Conservation (phyloP, 2,888 invertebrate genomes). For the Coelogynopora nodosa region DNA sequence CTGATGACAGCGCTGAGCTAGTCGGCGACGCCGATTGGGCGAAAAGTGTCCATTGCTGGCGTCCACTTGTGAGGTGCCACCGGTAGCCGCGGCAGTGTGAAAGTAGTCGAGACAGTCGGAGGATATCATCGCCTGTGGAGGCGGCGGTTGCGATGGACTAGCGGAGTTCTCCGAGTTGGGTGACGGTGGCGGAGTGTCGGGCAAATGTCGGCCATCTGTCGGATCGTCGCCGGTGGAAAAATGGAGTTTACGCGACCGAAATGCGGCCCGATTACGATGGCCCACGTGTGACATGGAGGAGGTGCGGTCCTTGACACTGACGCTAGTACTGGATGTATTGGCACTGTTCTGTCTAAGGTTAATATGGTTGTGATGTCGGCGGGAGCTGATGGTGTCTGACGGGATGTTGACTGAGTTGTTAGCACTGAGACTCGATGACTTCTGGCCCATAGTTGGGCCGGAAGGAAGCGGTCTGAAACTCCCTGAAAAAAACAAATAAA, state of each 20-base stretch:
- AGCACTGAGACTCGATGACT: background rate
- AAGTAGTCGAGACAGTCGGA: constrained; percentile 24
- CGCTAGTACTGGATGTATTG: background rate
- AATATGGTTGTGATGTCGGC: too few species aligned
- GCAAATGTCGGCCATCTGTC: background rate
- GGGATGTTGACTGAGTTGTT: background rate
- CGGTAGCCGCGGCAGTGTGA: background rate
- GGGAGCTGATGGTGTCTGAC: background rate
- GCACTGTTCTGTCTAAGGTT: background rate
- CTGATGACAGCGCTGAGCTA: background rate
- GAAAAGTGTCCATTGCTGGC: background rate
- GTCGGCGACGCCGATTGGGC: background rate
- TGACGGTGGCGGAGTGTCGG: constrained; percentile 16
- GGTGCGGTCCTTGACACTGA: background rate
- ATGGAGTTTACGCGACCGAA: constrained; percentile 34
- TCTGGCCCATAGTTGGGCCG: background rate
- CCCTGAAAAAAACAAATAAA: too few species aligned
- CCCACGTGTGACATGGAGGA: constrained; percentile 29
- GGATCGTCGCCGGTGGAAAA: constrained; percentile 39
- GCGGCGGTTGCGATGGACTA: background rate
- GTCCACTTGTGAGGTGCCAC: background rate
- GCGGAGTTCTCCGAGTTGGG: background rate
- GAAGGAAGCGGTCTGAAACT: too few species aligned
- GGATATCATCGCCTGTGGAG: background rate
- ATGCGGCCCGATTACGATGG: background rate